phyloP scores from a whole-genome alignment of 2,113 vertebrate genomes.

The Cygnus atratus region DNA sequence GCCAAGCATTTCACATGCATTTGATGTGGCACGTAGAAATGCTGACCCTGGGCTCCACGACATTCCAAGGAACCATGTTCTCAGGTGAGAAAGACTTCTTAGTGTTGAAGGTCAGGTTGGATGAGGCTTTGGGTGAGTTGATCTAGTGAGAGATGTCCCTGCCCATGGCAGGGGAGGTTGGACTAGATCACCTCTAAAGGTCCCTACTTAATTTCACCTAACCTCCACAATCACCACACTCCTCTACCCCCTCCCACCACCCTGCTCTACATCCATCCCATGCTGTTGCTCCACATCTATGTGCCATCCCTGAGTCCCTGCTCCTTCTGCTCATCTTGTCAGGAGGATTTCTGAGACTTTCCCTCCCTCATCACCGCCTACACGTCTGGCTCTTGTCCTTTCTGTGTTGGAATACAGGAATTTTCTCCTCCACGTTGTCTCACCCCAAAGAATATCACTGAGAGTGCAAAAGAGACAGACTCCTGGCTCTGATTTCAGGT shows the following conservation, averaged over 20 bases:
- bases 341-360: background rate
- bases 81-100: background rate
- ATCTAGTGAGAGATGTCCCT: background rate
- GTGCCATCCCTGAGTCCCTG: background rate
- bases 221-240: background rate
- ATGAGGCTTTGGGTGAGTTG: background rate
- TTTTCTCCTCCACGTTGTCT: background rate
- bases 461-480: background rate
- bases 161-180: background rate
- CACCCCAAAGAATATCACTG: background rate
- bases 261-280: background rate
- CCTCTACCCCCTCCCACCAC: background rate
- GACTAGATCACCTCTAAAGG: background rate
- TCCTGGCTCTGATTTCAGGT: background rate
- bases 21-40: background rate
- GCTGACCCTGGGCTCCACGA: background rate
- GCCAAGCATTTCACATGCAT: background rate
- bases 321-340: background rate
- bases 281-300: fast-evolving
- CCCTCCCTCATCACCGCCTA: background rate
- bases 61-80: background rate
- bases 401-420: background rate
- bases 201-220: background rate
- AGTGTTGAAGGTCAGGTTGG: background rate
- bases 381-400: background rate